Evolutionary conservation across 2,113 vertebrate genomes (phyloP), one percentile per base, ranked within the genome.

Genomic region (Sinocyclocheilus maitianheensis): DNA sequence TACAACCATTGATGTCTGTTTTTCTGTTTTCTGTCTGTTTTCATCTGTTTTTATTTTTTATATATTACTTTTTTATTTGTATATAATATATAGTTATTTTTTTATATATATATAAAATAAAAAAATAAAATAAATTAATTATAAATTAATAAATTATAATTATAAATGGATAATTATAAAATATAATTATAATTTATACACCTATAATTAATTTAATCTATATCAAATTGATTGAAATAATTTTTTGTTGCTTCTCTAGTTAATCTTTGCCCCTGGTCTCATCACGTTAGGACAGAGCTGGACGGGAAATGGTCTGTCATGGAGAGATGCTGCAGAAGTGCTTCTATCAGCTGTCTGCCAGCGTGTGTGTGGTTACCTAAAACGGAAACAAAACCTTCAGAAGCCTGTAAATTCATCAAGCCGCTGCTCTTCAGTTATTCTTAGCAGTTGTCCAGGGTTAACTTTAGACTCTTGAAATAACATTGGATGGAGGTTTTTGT

Each of bases 161-260:
- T 37, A 37, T 37, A 37, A 37, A 37, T 37, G 5, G 37, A 43
- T 43, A 43, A 43, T 8, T 43, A 43, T 43, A 43, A 43, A 43
- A 43, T 43, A 43, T 7, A 43, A 43, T 8, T 34, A 34, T 37
- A 37, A 46, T 10, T 10, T 46, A 48, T 48, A 48, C 46, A 48
- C 12, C 46, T 48, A 48, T 12, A 48, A 12, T 48, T 48, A 48
- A 48, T 48, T 48, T 48, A 48, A 48, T 48, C 1, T 48, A 48
- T 48, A 48, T 90, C 90, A 90, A 63, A 90, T 92, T 91, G 92
- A 89, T 90, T 88, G 67, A 85, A 82, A 81, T 82, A 63, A 65
- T 46, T 46, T 10, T 43, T 10, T 46, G 43, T 46, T 51, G 48
- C 1, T 55, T 55, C 18, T 14, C 14, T 4, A 16, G 51, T 53